Conservation (phyloP, 2,888 invertebrate species). For the Colostygia pectinataria region DNA sequence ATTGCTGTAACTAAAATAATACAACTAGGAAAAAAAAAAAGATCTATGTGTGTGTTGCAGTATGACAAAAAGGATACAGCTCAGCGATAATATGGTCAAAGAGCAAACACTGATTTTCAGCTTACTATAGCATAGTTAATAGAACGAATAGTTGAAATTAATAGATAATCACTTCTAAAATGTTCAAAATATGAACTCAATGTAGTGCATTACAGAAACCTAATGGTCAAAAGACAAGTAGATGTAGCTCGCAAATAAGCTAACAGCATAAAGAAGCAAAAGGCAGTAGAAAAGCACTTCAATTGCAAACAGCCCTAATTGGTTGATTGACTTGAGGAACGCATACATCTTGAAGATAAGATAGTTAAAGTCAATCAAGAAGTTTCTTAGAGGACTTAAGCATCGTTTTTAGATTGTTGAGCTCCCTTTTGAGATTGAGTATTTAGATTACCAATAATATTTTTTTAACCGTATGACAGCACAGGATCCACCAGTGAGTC, state of each 20-base stretch:
- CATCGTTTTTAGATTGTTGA: slow-evolving; percentile 1
- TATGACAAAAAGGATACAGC: no score
- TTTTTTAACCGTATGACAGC: slow-evolving; percentile 35
- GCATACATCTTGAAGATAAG: slow-evolving; percentile 12
- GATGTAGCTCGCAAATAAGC: not conserved
- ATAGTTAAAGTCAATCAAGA: slow-evolving; percentile 17
- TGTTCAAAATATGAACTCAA: no score
- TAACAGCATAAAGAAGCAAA: not conserved
- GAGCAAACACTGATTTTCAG: no score
- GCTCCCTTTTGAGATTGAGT: slow-evolving; percentile 11
- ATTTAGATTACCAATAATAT: slow-evolving; percentile 26
- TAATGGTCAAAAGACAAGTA: not conserved
- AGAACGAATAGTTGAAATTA: no score
- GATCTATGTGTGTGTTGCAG: no score
- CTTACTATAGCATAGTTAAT: no score
- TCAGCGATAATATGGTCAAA: no score
- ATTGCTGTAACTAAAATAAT: no score
- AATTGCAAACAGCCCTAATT: slow-evolving; percentile 9
- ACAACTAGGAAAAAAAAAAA: no score
- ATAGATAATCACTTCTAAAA: no score
- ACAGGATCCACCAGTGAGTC: slow-evolving; percentile 46
- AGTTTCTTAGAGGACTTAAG: not conserved
- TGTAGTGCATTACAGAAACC: no score
- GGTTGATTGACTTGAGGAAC: slow-evolving; percentile 20
- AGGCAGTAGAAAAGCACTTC: slow-evolving; percentile 2